These are phyloP conservation scores for Dipodomys merriami DNA, from an alignment of 2,113 vertebrate genomes.

Conservation along the genomic window DNA sequence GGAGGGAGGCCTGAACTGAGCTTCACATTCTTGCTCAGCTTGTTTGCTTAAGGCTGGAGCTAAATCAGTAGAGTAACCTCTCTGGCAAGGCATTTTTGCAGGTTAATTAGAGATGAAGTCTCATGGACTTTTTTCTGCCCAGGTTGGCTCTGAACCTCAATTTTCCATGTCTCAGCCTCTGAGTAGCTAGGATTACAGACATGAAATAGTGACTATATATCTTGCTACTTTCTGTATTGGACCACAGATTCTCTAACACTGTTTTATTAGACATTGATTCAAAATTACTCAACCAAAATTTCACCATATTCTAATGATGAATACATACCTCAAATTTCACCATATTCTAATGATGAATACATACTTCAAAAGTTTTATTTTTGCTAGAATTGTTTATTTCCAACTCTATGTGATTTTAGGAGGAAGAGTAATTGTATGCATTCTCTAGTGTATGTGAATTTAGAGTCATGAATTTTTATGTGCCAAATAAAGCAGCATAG, in stretches of 20 bases:
- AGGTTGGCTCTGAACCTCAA: too few relatives aligned
- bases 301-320: neutral
- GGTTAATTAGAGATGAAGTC: too few relatives aligned
- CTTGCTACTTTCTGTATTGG: neutral
- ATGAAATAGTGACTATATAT: neutral
- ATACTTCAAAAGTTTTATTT: neutral
- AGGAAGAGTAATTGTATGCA: neutral
- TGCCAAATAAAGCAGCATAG: constrained; percentile 29
- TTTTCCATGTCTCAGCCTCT: too few relatives aligned
- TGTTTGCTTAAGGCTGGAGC: too few relatives aligned
- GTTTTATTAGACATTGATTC: constrained; percentile 6
- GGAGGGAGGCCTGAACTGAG: too few relatives aligned
- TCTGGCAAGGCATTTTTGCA: too few relatives aligned
- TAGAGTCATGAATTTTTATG: constrained; percentile 43
- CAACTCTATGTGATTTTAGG: constrained; percentile 13
- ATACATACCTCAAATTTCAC: neutral
- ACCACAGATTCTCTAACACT: constrained; percentile 1
- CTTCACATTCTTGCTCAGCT: too few relatives aligned
- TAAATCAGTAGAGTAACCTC: too few relatives aligned
- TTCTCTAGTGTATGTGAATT: constrained; percentile 45
- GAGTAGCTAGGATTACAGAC: too few relatives aligned
- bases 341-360: neutral
- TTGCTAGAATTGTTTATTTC: constrained; percentile 40
- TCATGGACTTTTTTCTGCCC: too few relatives aligned
- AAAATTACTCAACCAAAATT: constrained; percentile 49